phyloP scores from a whole-genome alignment of 2,113 vertebrate species.

The Lepisosteus oculatus region DNA sequence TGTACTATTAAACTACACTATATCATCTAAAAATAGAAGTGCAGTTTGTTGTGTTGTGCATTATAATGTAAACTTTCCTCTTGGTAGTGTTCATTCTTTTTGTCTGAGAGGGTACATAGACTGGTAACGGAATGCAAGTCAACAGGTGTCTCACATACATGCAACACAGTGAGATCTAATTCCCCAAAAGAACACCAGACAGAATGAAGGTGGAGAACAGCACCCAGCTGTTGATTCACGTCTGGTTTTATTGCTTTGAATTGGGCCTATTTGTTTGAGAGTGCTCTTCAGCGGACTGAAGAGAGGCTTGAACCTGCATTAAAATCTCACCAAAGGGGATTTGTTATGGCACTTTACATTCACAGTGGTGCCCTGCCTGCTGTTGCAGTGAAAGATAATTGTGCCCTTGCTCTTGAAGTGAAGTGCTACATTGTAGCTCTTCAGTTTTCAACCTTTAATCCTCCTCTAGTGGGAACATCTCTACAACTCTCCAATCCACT shows the following conservation, averaged over 20 bases:
- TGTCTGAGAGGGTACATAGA: no score
- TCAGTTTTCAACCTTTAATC: slow-evolving; percentile 36
- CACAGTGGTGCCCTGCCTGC: neutral
- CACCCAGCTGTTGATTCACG: neutral
- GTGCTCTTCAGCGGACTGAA: slow-evolving; percentile 50
- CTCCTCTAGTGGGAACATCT: slow-evolving; percentile 22
- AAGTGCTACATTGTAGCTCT: slow-evolving; percentile 21
- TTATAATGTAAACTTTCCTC: no score
- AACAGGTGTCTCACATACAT: neutral
- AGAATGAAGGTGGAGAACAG: neutral
- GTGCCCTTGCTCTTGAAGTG: slow-evolving; percentile 25
- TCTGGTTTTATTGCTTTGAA: neutral
- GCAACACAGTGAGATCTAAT: neutral
- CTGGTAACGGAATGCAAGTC: neutral
- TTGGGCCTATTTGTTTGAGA: slow-evolving; percentile 35
- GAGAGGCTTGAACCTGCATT: slow-evolving; percentile 60
- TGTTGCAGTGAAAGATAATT: slow-evolving; percentile 17
- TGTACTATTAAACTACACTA: no score
- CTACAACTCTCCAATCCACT: neutral
- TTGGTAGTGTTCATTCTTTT: no score
- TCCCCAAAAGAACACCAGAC: neutral
- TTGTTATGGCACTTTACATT: slow-evolving; percentile 59
- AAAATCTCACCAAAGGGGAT: slow-evolving; percentile 49
- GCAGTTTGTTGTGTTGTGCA: no score
- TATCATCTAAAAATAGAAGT: no score